A percentile compares a stretch with the other conserved stretches of the same genome.
Evolutionary conservation across 1,140 invertebrate genomes (phyloP).

Genomic region (Harpegnathos saltator): DNA sequence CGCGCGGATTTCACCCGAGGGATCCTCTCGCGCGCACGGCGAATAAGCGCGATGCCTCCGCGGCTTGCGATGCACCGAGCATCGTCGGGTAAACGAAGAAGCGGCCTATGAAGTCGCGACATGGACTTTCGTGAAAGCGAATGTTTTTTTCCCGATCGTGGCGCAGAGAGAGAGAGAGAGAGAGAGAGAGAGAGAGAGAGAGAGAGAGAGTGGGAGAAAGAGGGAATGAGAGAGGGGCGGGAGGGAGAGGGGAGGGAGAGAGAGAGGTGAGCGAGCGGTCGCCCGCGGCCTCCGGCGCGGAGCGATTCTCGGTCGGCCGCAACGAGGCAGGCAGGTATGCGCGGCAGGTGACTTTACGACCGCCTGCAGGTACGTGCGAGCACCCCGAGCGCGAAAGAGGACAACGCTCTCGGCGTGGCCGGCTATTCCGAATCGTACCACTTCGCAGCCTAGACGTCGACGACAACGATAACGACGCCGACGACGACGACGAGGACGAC

Average conservation of each 20-base stretch:
- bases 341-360: conserved; percentile 75
- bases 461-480: not conserved
- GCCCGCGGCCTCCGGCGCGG: conserved; percentile 45
- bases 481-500: not conserved
- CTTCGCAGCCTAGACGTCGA: conserved; percentile 35
- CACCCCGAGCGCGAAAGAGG: conserved; percentile 50
- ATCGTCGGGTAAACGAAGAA: conserved; percentile 61
- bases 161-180: not conserved
- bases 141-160: conserved; percentile 70
- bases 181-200: conserved; percentile 10
- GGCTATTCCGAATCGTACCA: conserved; percentile 48
- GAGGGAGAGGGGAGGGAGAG: not conserved
- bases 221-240: conserved; percentile 8
- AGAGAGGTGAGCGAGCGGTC: conserved; percentile 10
- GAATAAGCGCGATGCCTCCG: no score
- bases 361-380: conserved; percentile 33
- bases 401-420: conserved; percentile 52
- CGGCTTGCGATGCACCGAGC: not conserved
- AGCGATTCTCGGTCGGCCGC: not conserved
- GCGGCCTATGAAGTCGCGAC: conserved; percentile 9
- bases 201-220: not conserved
- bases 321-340: conserved; percentile 64
- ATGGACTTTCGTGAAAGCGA: conserved; percentile 75
- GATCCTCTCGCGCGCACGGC: conserved; percentile 8
- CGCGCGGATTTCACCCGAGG: conserved; percentile 40